phyloP scores from a whole-genome alignment of 2,888 invertebrate genomes.

The Serrognathus titanus region DNA sequence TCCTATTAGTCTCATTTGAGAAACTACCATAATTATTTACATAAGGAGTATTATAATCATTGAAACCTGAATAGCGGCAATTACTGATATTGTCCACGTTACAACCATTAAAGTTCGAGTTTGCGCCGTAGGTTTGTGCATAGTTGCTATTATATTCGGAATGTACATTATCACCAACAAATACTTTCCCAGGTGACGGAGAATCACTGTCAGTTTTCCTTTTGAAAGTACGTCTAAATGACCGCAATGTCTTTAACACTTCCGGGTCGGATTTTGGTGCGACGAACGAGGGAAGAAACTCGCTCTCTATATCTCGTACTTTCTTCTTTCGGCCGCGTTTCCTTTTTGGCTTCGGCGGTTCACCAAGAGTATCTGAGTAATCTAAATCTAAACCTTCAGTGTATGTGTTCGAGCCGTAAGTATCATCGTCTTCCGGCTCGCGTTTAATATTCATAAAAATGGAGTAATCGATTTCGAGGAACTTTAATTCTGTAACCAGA shows the following conservation, averaged over 20 bases:
- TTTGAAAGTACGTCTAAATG: conserved; percentile 51
- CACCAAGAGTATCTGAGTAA: conserved; percentile 51
- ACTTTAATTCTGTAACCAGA: conserved; percentile 69
- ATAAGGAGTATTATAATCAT: too few relatives aligned
- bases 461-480: conserved; percentile 68
- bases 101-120: too few relatives aligned
- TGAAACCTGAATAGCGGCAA: too few relatives aligned
- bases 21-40: too few relatives aligned
- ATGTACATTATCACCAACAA: conserved; percentile 1
- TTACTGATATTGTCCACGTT: too few relatives aligned
- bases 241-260: conserved; percentile 52
- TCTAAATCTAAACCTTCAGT: conserved; percentile 41
- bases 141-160: conserved; percentile 1
- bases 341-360: conserved; percentile 58
- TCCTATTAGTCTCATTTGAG: neutral
- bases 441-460: conserved; percentile 56
- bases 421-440: conserved; percentile 50
- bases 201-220: conserved; percentile 24
- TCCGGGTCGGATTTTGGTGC: conserved; percentile 49
- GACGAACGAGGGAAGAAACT: conserved; percentile 3
- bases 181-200: conserved; percentile 5
- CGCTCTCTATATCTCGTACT: neutral
- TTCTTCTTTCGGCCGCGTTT: conserved; percentile 53
- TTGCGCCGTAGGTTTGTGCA: conserved; percentile 4
- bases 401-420: neutral